Conservation (phyloP, 2,888 invertebrate genomes). For the Lasioglossum villosulum region DNA sequence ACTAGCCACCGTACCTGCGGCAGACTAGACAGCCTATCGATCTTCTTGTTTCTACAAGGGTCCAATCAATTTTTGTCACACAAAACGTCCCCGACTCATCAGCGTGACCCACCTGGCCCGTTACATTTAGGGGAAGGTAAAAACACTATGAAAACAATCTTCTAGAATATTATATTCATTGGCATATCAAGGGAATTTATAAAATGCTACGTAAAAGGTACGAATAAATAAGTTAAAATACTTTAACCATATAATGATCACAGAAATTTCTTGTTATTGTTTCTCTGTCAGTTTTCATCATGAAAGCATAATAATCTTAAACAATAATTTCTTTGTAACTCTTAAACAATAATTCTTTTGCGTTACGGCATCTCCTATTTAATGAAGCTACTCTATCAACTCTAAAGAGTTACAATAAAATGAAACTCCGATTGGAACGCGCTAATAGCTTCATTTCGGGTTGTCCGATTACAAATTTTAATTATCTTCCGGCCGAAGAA, state of each 20-base stretch:
- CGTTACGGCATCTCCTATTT: neutral
- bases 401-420: too few relatives aligned
- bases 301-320: too few relatives aligned
- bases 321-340: neutral
- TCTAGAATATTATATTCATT: neutral
- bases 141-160: neutral
- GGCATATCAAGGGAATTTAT: neutral
- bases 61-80: constrained; percentile 67
- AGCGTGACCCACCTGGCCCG: constrained; percentile 44
- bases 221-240: neutral
- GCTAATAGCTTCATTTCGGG: neutral
- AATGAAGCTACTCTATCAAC: neutral
- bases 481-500: neutral
- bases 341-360: neutral
- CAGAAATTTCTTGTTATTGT: too few relatives aligned
- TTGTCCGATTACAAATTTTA: neutral
- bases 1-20: constrained; percentile 23
- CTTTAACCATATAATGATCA: neutral
- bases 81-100: constrained; percentile 61
- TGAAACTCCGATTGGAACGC: neutral
- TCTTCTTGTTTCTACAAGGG: constrained; percentile 47
- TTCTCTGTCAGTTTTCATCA: neutral
- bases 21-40: constrained; percentile 54
- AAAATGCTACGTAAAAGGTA: neutral
- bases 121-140: constrained; percentile 59